Conservation (phyloP, 2,888 invertebrate species). For the Meliscaeva auricollis region DNA sequence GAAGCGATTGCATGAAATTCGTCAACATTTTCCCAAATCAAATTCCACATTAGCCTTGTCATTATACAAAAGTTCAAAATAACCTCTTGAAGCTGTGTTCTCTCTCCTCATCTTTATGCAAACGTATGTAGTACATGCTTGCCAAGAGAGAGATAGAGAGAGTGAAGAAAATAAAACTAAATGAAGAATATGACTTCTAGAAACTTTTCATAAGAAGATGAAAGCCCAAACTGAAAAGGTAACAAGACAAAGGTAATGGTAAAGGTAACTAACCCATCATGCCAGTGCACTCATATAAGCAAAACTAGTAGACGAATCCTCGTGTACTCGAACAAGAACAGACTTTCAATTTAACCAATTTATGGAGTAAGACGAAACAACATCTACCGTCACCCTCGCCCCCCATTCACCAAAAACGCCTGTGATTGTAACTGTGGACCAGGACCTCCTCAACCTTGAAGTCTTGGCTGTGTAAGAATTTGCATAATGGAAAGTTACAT, state of each 20-base stretch:
- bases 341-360: conserved; percentile 76
- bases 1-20: conserved; percentile 13
- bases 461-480: conserved; percentile 66
- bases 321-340: conserved; percentile 51
- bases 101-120: background rate
- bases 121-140: background rate
- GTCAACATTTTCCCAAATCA: conserved; percentile 55
- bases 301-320: conserved; percentile 66
- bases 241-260: conserved; percentile 55
- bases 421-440: conserved; percentile 33
- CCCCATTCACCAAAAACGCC: background rate
- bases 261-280: conserved; percentile 72
- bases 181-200: conserved; percentile 30
- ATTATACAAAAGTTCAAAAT: conserved; percentile 54
- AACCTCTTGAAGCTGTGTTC: background rate
- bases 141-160: background rate
- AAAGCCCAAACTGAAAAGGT: conserved; percentile 61
- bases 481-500: conserved; percentile 76
- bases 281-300: conserved; percentile 56
- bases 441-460: conserved; percentile 71
- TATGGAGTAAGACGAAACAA: conserved; percentile 59
- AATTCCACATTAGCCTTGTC: conserved; percentile 57
- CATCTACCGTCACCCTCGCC: background rate
- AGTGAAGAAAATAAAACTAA: background rate
- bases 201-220: conserved; percentile 63